phyloP scores from a whole-genome alignment of 2,888 invertebrate genomes.

The Heliconius erato region DNA sequence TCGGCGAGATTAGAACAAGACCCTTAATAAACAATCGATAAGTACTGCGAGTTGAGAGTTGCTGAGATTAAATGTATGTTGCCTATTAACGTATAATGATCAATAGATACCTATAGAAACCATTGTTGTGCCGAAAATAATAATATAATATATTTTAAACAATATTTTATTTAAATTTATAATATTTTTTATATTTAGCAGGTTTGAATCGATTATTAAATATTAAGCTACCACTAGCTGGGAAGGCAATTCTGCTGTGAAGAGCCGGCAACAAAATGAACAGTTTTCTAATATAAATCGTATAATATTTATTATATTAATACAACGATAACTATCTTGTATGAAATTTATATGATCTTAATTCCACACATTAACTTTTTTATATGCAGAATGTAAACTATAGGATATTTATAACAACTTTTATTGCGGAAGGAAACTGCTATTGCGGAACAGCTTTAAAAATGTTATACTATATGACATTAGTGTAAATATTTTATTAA shows the following conservation, averaged over 20 bases:
- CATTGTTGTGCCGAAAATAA: no score
- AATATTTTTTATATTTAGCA: neutral
- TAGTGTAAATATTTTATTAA: neutral
- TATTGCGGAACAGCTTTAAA: constrained; percentile 1
- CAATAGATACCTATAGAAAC: neutral
- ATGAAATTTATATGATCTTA: neutral
- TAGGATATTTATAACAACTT: constrained; percentile 1
- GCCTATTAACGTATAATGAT: constrained; percentile 5
- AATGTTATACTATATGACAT: neutral
- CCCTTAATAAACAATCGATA: constrained; percentile 32
- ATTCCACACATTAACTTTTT: neutral
- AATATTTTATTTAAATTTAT: neutral
- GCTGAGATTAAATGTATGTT: neutral
- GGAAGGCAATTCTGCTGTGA: no score
- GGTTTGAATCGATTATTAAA: neutral
- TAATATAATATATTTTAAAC: neutral
- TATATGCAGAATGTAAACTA: neutral
- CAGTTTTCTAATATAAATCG: neutral
- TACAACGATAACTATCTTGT: neutral
- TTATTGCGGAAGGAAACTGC: neutral
- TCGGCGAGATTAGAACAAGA: constrained; percentile 31
- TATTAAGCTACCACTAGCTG: neutral
- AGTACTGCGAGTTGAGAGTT: constrained; percentile 12
- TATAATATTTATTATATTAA: neutral
- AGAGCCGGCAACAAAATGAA: neutral